Conservation (phyloP, 2,797 vertebrate genomes). For the Crocidura indochinensis region DNA sequence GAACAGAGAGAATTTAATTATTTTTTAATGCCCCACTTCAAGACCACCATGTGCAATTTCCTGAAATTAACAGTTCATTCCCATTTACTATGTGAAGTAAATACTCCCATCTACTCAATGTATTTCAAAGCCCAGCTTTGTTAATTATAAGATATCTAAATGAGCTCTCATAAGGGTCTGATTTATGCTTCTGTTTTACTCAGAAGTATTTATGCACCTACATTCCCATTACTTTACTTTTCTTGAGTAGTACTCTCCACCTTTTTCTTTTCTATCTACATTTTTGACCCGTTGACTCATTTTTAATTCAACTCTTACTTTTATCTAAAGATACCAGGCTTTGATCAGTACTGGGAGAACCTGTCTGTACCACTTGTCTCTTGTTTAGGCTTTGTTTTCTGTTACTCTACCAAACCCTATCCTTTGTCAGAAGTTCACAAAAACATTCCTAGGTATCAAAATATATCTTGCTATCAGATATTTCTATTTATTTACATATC, state of each 20-base stretch:
- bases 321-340: neutral
- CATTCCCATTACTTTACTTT: neutral
- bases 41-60: neutral
- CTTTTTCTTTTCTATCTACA: neutral
- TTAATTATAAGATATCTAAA: neutral
- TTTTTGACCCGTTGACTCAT: neutral
- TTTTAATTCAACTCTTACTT: neutral
- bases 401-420: neutral
- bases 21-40: neutral
- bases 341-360: neutral
- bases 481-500: neutral
- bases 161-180: neutral
- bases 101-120: neutral
- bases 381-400: neutral
- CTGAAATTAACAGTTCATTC: neutral
- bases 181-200: neutral
- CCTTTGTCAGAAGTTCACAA: neutral
- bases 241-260: neutral
- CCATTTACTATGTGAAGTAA: neutral
- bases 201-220: neutral
- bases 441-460: neutral
- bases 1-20: neutral
- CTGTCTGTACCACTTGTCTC: neutral
- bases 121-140: neutral
- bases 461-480: neutral